Conservation (phyloP, 2,113 vertebrate species). For the Aix galericulata region DNA sequence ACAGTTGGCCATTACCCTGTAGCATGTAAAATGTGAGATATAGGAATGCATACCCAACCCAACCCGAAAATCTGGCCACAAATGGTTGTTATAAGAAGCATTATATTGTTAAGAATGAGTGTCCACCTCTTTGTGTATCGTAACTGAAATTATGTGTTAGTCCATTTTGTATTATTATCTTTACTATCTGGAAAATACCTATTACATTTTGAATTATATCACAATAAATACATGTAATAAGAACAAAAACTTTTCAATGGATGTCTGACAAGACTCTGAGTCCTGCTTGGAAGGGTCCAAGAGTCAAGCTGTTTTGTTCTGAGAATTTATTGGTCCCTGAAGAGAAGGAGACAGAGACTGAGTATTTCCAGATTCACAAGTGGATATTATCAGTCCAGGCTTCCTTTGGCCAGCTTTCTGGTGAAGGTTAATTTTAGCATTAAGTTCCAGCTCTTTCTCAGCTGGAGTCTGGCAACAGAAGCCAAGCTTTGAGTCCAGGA, state of each 20-base stretch:
- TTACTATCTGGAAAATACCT: conserved; percentile 15
- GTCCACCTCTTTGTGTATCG: neutral
- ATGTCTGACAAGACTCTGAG: neutral
- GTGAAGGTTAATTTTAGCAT: conserved; percentile 69
- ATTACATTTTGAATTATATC: neutral
- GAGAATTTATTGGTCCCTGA: conserved; percentile 48
- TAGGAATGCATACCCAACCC: neutral
- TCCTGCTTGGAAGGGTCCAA: conserved; percentile 34
- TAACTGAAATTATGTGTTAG: neutral
- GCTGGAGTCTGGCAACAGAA: conserved; percentile 65
- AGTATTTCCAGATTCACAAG: conserved; percentile 68
- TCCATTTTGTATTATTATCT: neutral
- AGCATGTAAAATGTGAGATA: neutral
- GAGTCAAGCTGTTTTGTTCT: conserved; percentile 56
- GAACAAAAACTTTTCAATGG: conserved; percentile 18
- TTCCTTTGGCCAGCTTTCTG: conserved; percentile 68
- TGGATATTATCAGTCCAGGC: conserved; percentile 64
- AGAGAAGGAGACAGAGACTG: conserved; percentile 58
- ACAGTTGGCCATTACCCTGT: neutral
- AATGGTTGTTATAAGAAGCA: neutral
- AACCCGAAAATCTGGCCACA: neutral
- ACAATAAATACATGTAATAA: neutral
- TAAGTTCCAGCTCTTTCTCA: conserved; percentile 66
- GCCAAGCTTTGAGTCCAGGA: conserved; percentile 53
- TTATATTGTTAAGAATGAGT: neutral